phyloP scores from a whole-genome alignment of 2,797 vertebrate species.

The Lacerta agilis region DNA sequence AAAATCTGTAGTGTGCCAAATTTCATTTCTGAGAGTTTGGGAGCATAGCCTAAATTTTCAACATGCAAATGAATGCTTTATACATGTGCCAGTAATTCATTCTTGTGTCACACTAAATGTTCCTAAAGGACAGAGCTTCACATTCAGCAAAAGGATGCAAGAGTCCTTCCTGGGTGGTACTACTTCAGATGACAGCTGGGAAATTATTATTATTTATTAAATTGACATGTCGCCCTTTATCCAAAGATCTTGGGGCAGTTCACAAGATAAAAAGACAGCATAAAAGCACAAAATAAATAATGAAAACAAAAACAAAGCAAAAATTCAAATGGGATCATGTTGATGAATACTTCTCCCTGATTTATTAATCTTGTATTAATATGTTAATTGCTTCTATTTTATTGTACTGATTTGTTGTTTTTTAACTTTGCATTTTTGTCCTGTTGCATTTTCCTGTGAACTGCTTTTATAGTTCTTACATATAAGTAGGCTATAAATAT shows the following conservation, averaged over 20 bases:
- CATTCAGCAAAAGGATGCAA: neutral
- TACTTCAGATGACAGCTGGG: neutral
- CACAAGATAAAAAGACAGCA: no score
- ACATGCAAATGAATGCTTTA: neutral
- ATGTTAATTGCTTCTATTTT: neutral
- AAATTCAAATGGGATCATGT: neutral
- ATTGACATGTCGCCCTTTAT: no score
- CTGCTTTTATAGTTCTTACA: neutral
- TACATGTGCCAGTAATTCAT: neutral
- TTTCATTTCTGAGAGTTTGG: neutral
- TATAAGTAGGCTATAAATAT: slow-evolving; percentile 1
- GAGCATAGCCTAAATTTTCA: neutral
- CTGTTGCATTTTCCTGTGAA: neutral
- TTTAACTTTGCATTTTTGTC: neutral
- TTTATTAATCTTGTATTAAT: neutral
- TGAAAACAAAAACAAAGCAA: no score
- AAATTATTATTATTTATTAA: no score
- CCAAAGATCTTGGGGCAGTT: no score
- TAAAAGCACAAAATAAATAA: no score
- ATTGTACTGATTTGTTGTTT: neutral
- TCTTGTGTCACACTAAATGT: neutral
- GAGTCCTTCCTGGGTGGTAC: neutral
- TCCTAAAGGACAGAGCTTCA: neutral
- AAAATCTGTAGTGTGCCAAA: neutral
- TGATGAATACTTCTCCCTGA: neutral